Conservation (phyloP, 2,113 vertebrate genomes). For the Sorex araneus region DNA sequence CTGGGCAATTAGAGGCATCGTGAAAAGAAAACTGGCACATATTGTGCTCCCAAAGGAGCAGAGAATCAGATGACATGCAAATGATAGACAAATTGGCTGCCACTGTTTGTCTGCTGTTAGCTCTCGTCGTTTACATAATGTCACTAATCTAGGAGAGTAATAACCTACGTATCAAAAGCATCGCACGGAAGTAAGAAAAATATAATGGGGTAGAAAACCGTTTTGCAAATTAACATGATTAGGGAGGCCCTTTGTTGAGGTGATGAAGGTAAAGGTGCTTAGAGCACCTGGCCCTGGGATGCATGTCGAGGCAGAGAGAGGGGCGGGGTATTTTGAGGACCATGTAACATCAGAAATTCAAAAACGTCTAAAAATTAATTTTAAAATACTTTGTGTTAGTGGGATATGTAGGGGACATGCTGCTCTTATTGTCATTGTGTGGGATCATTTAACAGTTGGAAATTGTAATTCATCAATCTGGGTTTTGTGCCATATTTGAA, state of each 20-base stretch:
- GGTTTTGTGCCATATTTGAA: slow-evolving; percentile 1
- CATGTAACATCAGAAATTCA: not conserved
- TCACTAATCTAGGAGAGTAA: not conserved
- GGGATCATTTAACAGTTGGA: not conserved
- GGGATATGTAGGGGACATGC: not conserved
- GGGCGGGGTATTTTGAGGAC: not conserved
- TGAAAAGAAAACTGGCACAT: not conserved
- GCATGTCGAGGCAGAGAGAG: not conserved
- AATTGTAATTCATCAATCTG: slow-evolving; percentile 41
- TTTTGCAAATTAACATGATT: not conserved
- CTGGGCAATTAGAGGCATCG: not conserved
- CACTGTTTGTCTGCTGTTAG: not conserved
- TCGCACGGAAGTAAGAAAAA: not conserved
- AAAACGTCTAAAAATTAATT: not conserved
- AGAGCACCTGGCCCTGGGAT: not conserved
- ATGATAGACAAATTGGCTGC: not conserved
- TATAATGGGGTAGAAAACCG: not conserved
- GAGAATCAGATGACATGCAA: slow-evolving; percentile 24
- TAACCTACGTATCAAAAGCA: not conserved
- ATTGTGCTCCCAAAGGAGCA: slow-evolving; percentile 39
- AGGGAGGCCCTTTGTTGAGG: not conserved
- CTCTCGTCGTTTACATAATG: not conserved
- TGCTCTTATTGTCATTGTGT: slow-evolving; percentile 1
- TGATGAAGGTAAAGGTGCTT: not conserved
- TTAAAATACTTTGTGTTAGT: not conserved